These are phyloP conservation scores for Oncorhynchus clarkii DNA, from an alignment of 2,113 vertebrate genomes.

Conservation along the genomic window DNA sequence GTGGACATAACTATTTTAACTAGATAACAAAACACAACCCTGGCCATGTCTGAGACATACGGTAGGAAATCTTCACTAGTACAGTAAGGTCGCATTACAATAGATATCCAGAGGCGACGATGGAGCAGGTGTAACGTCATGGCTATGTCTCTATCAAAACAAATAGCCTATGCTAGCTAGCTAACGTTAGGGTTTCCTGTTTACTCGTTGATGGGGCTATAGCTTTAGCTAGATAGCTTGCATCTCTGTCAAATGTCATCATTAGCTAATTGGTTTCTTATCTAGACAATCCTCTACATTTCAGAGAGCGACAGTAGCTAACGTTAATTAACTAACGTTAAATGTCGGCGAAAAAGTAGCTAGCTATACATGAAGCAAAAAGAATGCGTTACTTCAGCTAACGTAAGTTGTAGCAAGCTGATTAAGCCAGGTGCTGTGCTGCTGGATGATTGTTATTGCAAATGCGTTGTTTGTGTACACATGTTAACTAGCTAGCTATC, in stretches of 20 bases:
- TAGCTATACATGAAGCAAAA: not conserved
- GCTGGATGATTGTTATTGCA: too few species aligned
- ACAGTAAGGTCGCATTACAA: not conserved
- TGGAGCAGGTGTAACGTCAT: conserved; percentile 50
- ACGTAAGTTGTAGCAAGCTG: not conserved
- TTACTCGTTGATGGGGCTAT: too few species aligned
- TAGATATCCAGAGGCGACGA: not conserved
- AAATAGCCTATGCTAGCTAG: not conserved
- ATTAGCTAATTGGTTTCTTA: too few species aligned
- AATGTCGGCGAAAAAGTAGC: too few species aligned
- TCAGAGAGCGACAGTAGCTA: too few species aligned
- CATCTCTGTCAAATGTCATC: too few species aligned
- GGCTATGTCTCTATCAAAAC: conserved; percentile 25
- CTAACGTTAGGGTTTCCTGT: conserved; percentile 18
- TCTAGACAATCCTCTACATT: too few species aligned
- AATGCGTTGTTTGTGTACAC: too few species aligned
- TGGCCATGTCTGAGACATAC: conserved; percentile 79
- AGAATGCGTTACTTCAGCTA: not conserved
- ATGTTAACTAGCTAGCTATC: not conserved
- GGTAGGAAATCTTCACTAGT: conserved; percentile 56
- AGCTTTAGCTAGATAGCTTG: not conserved
- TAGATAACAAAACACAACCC: conserved; percentile 33
- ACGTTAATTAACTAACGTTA: too few species aligned
- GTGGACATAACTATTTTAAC: not conserved
- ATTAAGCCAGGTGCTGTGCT: too few species aligned